These are phyloP conservation scores for Acanthoscelides obtectus DNA, from an alignment of 2,888 invertebrate species.

Conservation along the genomic window DNA sequence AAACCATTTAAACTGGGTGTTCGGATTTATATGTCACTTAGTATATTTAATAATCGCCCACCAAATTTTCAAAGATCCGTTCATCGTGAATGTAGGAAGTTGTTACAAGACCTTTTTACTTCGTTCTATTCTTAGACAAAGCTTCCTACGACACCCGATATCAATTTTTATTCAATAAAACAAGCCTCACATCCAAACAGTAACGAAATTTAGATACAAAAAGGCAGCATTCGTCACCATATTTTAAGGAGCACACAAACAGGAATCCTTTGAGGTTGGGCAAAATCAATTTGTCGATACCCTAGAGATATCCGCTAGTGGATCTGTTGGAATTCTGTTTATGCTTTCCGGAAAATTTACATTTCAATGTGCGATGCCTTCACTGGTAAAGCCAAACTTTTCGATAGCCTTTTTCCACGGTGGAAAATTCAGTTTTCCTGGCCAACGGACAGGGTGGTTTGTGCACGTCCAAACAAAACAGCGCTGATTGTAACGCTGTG, in stretches of 20 bases:
- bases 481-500: neutral
- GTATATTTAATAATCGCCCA: no score
- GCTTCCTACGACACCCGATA: no score
- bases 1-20: no score
- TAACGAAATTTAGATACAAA: constrained; percentile 1
- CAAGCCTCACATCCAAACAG: neutral
- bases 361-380: constrained; percentile 20
- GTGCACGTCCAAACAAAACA: neutral
- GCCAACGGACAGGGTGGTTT: neutral
- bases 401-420: neutral
- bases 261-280: constrained; percentile 22
- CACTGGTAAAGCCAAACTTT: neutral
- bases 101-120: no score
- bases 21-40: no score
- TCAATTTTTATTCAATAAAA: neutral
- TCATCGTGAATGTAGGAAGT: no score
- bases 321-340: constrained; percentile 29
- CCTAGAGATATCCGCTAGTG: constrained; percentile 15
- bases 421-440: neutral
- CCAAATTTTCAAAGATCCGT: no score
- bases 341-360: constrained; percentile 26
- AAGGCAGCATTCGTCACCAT: constrained; percentile 17
- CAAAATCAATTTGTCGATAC: constrained; percentile 22
- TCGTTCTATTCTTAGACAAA: no score
- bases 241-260: constrained; percentile 17